Base-by-base conservation (phyloP, 37 sponge, comb jelly and placozoan species). In the Cliona cf. orientalis region DNA sequence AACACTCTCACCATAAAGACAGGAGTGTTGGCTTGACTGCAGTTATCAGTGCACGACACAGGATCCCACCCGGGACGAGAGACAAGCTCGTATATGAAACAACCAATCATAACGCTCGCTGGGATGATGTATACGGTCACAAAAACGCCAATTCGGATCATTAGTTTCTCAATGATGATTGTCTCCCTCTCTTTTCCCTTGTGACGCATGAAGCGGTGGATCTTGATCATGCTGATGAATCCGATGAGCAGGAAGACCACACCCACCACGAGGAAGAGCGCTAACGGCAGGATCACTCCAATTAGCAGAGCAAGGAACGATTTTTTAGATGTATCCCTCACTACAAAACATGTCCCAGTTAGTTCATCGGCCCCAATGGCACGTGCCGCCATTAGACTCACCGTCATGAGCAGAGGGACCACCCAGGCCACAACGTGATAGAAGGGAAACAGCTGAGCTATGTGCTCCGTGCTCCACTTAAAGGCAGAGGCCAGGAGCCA, bases 401-500 rank as follows among this genome's bases (percentile, higher is more conserved):
- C 70, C n/a, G 91, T 91, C 82, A 88, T 58, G 39, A 87, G 25
- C 56, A 91, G 92, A 1, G 95, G 95, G 21, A 87, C 23, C 0
- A 79, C 42, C 97, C 97, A 97, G 44, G 94, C 86, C 3, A 82
- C 43, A 0, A 75, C 75, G 69, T 93, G 94, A 76, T 72, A 97
- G 90, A 89, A 85, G 0, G 76, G 89, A 35, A 92, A 74, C 21
- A 91, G 53, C 31, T 74, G 85, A 41, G 76, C 89, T 1, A 97
- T 82, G 38, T 92, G 86, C 45, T 97, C 97, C 39, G 82, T 88
- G 31, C 94, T 91, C 97, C 97, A 97, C 61, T 82, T 86, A 49
- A 91, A 55, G 17, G 84, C 91, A 66, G 97, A 80, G 23, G 94
- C 84, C 5, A 97, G 82, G 78, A 97, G 91, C 97, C 97, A 97